These are phyloP conservation scores for Gorsachius goisagi DNA, from an alignment of 2,113 vertebrate genomes.

Conservation along the genomic window DNA sequence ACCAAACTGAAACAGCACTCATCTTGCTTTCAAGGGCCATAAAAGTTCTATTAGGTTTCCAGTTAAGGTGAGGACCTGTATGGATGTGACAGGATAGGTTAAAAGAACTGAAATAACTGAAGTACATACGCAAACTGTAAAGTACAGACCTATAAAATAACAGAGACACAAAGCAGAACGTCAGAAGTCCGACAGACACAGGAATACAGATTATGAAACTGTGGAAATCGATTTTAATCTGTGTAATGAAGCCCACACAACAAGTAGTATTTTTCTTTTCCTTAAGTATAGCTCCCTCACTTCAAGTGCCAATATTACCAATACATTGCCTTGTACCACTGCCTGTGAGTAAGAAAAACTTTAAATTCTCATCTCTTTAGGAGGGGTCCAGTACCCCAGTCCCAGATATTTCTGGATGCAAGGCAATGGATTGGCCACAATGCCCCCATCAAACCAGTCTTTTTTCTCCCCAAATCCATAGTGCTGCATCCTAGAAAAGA, in stretches of 20 bases:
- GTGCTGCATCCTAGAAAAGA: background rate
- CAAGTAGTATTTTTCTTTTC: background rate
- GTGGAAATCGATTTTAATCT: background rate
- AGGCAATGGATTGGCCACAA: background rate
- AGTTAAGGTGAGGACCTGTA: background rate
- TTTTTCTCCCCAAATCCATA: background rate
- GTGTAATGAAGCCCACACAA: background rate
- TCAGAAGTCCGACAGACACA: background rate
- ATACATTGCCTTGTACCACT: rapidly evolving
- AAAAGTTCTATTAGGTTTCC: background rate
- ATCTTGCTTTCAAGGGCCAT: background rate
- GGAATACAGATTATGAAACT: background rate
- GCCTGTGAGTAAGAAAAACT: background rate
- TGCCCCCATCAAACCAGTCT: background rate
- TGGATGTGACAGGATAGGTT: background rate
- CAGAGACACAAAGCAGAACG: background rate
- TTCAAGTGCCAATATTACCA: background rate
- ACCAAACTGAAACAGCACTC: background rate
- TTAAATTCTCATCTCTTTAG: background rate
- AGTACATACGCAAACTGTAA: background rate
- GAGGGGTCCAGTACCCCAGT: background rate
- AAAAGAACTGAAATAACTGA: background rate
- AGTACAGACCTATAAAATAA: background rate
- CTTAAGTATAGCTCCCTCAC: background rate
- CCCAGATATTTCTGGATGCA: background rate